Conservation (phyloP, 2,797 vertebrate genomes). For the Rhinichthys osculus region DNA sequence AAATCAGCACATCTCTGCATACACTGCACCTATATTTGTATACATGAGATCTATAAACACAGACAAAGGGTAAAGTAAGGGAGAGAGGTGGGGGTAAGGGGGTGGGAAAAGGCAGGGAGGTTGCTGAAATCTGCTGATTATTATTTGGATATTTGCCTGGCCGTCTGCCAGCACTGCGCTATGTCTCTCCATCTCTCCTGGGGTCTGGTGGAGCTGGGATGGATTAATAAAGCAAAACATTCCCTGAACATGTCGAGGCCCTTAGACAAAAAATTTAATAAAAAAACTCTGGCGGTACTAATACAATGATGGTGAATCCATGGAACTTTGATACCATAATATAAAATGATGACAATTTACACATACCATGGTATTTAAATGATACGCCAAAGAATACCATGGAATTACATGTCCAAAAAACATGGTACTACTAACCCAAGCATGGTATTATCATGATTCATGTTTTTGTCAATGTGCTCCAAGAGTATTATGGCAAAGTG, state of each 20-base stretch:
- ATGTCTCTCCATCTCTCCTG: slow-evolving; percentile 41
- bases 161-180: slow-evolving; percentile 33
- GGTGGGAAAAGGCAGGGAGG: neutral
- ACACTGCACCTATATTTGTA: neutral
- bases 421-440: neutral
- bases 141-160: slow-evolving; percentile 50
- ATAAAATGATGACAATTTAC: neutral
- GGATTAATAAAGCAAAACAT: slow-evolving; percentile 33
- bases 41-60: slow-evolving; percentile 8
- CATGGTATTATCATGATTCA: neutral
- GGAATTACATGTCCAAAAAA: neutral
- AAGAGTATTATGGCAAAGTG: neutral
- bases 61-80: neutral
- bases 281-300: too few relatives aligned
- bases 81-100: neutral
- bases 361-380: neutral
- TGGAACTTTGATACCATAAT: neutral
- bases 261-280: neutral
- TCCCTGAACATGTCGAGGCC: slow-evolving; percentile 11
- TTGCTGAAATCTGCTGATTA: slow-evolving; percentile 42
- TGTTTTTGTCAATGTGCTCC: neutral
- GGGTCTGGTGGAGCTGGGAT: slow-evolving; percentile 30
- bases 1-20: slow-evolving; percentile 12
- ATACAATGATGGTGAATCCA: neutral
- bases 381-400: neutral